Percentiles rank a stretch among this genome's conserved stretches.
Conservation (phyloP, 2,888 invertebrate species). For the Anthophora plumipes region DNA sequence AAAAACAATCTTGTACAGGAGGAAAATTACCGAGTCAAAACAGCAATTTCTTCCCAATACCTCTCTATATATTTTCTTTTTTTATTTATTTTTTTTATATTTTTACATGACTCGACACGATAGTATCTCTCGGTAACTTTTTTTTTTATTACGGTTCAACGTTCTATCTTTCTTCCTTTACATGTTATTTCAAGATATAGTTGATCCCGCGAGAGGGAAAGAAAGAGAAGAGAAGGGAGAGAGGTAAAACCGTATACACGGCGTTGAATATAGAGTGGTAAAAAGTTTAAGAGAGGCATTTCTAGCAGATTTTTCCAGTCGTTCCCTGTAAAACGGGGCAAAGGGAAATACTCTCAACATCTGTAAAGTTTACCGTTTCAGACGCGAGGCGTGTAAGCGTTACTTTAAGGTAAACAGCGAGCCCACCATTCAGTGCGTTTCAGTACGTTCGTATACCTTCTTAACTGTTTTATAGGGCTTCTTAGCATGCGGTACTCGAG, state of each 20-base stretch:
- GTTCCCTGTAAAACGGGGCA: constrained; percentile 19
- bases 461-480: constrained; percentile 52
- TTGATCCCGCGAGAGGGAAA: background rate
- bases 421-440: constrained; percentile 25
- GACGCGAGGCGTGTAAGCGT: constrained; percentile 37
- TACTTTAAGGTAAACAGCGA: constrained; percentile 44
- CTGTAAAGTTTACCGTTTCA: constrained; percentile 43
- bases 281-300: constrained; percentile 26
- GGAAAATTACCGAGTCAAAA: too few relatives aligned
- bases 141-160: background rate
- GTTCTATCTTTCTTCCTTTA: background rate
- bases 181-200: constrained; percentile 1
- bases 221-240: too few relatives aligned
- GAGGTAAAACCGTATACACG: background rate
- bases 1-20: too few relatives aligned
- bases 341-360: constrained; percentile 31
- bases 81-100: too few relatives aligned
- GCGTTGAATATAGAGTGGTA: constrained; percentile 19
- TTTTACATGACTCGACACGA: too few relatives aligned
- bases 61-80: background rate
- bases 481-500: constrained; percentile 45
- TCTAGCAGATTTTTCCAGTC: constrained; percentile 26
- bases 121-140: background rate
- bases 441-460: constrained; percentile 46
- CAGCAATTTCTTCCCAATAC: too few relatives aligned